A percentile compares a stretch with the other conserved stretches of the same genome.
phyloP scores from a whole-genome alignment of 2,113 vertebrate genomes.

The Aldabrachelys gigantea region DNA sequence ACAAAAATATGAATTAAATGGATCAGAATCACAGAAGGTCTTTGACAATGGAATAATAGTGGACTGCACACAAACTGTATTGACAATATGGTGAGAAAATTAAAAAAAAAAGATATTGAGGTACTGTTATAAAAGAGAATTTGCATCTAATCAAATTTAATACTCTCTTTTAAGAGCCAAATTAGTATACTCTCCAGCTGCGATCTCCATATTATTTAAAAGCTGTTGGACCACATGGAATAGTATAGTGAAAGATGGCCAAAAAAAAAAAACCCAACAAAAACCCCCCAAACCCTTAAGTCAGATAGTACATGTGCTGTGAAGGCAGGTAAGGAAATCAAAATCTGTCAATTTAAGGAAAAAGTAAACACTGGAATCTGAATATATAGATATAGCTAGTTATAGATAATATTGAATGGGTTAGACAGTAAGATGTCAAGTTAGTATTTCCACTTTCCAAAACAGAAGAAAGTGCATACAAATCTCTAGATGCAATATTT shows the following conservation, averaged over 20 bases:
- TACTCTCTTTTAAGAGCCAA: slow-evolving; percentile 56
- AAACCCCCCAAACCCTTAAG: not conserved
- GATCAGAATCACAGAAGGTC: slow-evolving; percentile 68
- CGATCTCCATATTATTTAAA: slow-evolving; percentile 53
- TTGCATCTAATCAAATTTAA: slow-evolving; percentile 68
- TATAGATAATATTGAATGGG: not conserved
- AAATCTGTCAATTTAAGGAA: slow-evolving; percentile 26
- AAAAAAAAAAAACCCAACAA: not conserved
- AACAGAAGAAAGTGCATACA: not conserved
- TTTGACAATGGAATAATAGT: slow-evolving; percentile 71
- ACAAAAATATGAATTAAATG: slow-evolving; percentile 66
- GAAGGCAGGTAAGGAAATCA: slow-evolving; percentile 34
- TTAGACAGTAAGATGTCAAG: not conserved
- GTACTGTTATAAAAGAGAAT: slow-evolving; percentile 41
- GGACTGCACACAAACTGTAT: slow-evolving; percentile 51
- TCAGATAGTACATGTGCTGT: not conserved
- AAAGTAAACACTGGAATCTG: not conserved
- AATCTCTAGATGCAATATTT: not conserved
- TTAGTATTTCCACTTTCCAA: not conserved
- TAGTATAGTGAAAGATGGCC: slow-evolving; percentile 46
- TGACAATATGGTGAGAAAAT: not conserved
- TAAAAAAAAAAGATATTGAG: slow-evolving; percentile 13
- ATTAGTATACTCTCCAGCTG: slow-evolving; percentile 40
- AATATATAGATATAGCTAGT: not conserved
- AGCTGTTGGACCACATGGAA: slow-evolving; percentile 28